Base-by-base conservation (phyloP, 2,113 vertebrate species). In the Forbesichthys papilliferus region DNA sequence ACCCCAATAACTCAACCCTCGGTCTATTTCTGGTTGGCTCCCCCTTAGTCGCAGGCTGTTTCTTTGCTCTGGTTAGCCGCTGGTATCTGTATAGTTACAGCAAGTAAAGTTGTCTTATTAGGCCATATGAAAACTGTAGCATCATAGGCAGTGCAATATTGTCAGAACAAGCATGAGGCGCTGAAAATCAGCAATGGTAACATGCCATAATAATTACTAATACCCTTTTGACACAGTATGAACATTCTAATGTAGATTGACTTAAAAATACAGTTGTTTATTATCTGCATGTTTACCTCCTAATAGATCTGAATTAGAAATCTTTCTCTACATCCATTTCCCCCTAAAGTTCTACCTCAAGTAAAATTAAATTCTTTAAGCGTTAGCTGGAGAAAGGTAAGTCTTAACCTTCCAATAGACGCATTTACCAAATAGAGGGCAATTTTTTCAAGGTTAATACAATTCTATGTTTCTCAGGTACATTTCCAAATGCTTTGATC, bases 361-460 rank as follows among this genome's bases (percentile, higher is more conserved):
- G 79, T 86, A 92, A 90, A 94, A 93, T 94, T 94, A 95, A 90
- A 94, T 95, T 95, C 88, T 95, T 94, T 95, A 95, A 96, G 93
- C 92, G 46, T 95, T 98, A 96, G 95, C 93, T 90, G 94, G 94
- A 95, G 93, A 92, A 95, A 98, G 98, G 98, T 99, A 99, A 99
- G 98, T 99, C 92, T 91, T 93, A 91, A 95, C 93, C 93, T 96
- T 96, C 91, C 93, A 93, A 95, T 94, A 96, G 96, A 95, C 90
- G 92, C 92, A 82, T 89, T 86, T 84, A 85, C 80, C 51, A 66
- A 78, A 77, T 69, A 79, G 85, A 81, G 86, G 72, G n/a, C 75
- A 84, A 11, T 71, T 85, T 3, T 76, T 81, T 68, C 1, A 56
- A 80, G 46, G 46, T 47, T 48, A 81, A 20, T 60, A 64, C 11